Base-by-base conservation (phyloP, 2,797 vertebrate genomes). In the Mus caroli region DNA sequence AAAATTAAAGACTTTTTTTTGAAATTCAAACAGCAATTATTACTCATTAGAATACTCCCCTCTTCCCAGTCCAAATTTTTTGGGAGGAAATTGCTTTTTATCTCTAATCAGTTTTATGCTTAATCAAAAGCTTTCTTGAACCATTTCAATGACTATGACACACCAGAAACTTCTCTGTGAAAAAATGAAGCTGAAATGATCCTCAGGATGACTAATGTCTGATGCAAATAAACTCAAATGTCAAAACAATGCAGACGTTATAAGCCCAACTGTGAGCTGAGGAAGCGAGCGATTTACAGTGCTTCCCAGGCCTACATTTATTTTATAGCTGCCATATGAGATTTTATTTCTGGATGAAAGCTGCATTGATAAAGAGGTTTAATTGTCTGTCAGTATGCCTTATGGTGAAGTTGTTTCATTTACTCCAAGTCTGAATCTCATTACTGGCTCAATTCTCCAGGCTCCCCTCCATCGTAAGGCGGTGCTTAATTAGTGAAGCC, bases 301-400 rank as follows among this genome's bases (percentile, higher is more conserved):
- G 77, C 0, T 54, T 82, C 60, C 10, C 67, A 84, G 34, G 79
- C 85, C 91, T 85, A 92, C 82, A 60, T 84, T 96, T 97, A 96
- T 97, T 98, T 98, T 98, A 98, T 90, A 97, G 96, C 85, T 96
- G 94, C 97, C 97, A 95, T 97, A 96, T 84, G 97, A 99, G 94
- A 98, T 97, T 98, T 98, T 98, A 98, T 98, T 98, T 98, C 97
- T 97, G 95, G 95, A 97, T 98, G 98, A 98, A 98, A 97, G 62
- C 88, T 43, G 97, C 97, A 98, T 96, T 98, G 99, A 99, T 99
- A 99, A 99, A 99, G 99, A 99, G 98, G 98, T 99, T 99, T 99
- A 99, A 99, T 99, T 99, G 99, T 99, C 98, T 99, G 98, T 99
- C 99, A 99, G 98, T 97, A 97, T 98, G 98, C 98, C 98, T 98